phyloP scores from a whole-genome alignment of 2,888 invertebrate genomes.

The Dryobota labecula region DNA sequence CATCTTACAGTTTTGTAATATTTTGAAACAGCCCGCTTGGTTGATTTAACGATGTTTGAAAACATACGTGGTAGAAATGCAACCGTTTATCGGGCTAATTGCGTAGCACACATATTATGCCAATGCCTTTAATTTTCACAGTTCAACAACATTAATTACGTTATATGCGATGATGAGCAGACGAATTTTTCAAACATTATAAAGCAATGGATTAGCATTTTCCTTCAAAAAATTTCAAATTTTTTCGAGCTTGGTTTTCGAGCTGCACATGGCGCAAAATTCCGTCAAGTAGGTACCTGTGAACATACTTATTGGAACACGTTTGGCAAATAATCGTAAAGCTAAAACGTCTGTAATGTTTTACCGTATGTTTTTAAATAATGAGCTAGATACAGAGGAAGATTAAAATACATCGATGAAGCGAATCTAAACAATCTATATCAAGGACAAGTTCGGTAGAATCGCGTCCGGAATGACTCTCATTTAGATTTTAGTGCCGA shows the following conservation, averaged over 20 bases:
- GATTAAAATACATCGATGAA: constrained; percentile 16
- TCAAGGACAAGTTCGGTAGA: constrained; percentile 32
- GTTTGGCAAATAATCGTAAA: neutral
- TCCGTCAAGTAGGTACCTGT: neutral
- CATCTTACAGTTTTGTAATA: constrained; percentile 23
- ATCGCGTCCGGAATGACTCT: constrained; percentile 15
- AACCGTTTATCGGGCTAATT: neutral
- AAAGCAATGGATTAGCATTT: neutral
- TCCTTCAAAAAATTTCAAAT: neutral
- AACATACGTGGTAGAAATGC: neutral
- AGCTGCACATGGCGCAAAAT: neutral
- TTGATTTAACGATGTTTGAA: constrained; percentile 2
- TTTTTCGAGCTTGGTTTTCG: too few species aligned
- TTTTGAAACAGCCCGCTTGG: neutral
- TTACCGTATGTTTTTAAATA: neutral
- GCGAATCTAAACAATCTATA: constrained; percentile 24
- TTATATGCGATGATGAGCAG: neutral
- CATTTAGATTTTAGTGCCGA: constrained; percentile 24
- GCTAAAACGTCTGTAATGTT: neutral
- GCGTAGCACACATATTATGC: neutral
- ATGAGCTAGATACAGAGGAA: constrained; percentile 5
- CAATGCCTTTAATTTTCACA: neutral
- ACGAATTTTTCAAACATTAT: neutral
- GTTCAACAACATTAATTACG: neutral
- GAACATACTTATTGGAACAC: neutral